Percentiles rank a stretch among this genome's conserved stretches.
Evolutionary conservation across 2,113 vertebrate species (phyloP).

Genomic region (Ciconia boyciana): DNA sequence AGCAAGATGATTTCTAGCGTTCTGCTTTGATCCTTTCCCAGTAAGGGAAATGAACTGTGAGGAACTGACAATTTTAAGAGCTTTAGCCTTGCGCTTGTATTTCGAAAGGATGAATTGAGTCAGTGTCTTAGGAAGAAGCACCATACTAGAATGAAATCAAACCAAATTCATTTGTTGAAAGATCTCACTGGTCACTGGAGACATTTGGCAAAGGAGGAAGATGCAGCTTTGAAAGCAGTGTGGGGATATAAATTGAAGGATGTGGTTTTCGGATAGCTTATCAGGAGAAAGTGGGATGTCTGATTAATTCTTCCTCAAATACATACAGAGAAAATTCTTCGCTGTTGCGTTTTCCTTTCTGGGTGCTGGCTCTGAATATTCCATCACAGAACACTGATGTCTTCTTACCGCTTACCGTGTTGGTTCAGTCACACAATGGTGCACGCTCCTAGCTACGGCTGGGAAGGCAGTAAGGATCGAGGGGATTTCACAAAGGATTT

Average conservation of each 20-base stretch:
- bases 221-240: not conserved
- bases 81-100: not conserved
- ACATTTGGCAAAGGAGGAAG: not conserved
- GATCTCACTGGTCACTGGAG: not conserved
- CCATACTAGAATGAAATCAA: not conserved
- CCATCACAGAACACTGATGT: fast-evolving
- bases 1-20: not conserved
- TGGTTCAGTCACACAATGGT: too few relatives aligned
- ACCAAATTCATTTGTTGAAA: not conserved
- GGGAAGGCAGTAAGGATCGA: not conserved
- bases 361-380: not conserved
- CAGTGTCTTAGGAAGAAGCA: not conserved
- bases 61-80: not conserved
- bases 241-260: not conserved
- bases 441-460: fast-evolving
- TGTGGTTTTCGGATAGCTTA: not conserved
- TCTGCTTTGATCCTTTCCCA: not conserved
- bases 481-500: not conserved
- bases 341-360: not conserved
- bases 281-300: not conserved
- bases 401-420: fast-evolving
- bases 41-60: too few relatives aligned
- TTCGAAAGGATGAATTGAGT: not conserved
- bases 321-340: too few relatives aligned
- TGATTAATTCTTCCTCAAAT: not conserved